Percentiles rank a stretch among this genome's conserved stretches.
Evolutionary conservation across 2,888 invertebrate genomes (phyloP).

Genomic region (Dynastes maya): DNA sequence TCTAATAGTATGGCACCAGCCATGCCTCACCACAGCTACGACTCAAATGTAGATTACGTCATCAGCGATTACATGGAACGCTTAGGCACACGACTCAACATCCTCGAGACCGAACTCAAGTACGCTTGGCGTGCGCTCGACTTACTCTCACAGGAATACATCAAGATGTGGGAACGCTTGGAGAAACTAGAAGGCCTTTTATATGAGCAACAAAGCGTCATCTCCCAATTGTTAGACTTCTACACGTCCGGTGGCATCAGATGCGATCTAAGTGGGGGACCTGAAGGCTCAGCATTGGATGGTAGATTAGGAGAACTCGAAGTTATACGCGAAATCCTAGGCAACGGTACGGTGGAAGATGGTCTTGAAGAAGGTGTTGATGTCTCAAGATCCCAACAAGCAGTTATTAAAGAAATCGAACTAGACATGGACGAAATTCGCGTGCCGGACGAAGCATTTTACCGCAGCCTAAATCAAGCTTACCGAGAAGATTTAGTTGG

Average conservation of each 20-base stretch:
- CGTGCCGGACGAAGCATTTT: conserved; percentile 88
- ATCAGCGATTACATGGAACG: conserved; percentile 94
- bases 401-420: conserved; percentile 67
- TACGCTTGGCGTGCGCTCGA: conserved; percentile 95
- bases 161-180: conserved; percentile 93
- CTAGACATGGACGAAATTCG: conserved; percentile 74
- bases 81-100: conserved; percentile 87
- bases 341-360: conserved; percentile 78
- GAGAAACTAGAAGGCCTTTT: conserved; percentile 91
- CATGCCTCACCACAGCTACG: conserved; percentile 64
- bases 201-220: conserved; percentile 92
- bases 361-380: conserved; percentile 79
- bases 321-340: conserved; percentile 78
- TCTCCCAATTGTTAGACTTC: conserved; percentile 88
- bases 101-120: conserved; percentile 91
- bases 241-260: conserved; percentile 76
- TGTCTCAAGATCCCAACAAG: conserved; percentile 69
- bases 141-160: conserved; percentile 91
- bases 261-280: conserved; percentile 54
- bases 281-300: conserved; percentile 64
- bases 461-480: conserved; percentile 89
- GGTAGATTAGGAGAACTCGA: conserved; percentile 71
- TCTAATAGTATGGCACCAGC: conserved; percentile 65
- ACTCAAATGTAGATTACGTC: conserved; percentile 79
- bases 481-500: conserved; percentile 86